A percentile compares a stretch with the other conserved stretches of the same genome.
phyloP scores from a whole-genome alignment of 1,140 invertebrate species.

The Eumaeus atala region DNA sequence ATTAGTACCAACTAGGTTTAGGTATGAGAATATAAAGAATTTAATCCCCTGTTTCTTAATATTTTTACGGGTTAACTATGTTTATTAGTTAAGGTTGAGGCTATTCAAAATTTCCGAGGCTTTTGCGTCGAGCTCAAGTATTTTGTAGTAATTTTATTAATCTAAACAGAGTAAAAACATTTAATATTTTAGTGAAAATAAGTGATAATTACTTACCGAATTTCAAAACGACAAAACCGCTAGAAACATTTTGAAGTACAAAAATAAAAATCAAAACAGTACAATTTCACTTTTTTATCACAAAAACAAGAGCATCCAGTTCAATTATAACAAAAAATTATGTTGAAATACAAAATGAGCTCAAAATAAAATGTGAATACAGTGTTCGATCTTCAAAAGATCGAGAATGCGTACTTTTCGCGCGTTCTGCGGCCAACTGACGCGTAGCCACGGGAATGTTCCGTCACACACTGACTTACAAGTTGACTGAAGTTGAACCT shows the following conservation, averaged over 20 bases:
- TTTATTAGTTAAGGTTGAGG: no score
- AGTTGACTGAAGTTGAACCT: neutral
- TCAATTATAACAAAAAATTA: no score
- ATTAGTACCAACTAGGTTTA: no score
- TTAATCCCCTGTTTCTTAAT: no score
- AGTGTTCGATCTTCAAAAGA: neutral
- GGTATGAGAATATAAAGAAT: no score
- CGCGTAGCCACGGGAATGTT: neutral
- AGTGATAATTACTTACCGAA: neutral
- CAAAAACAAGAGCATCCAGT: no score
- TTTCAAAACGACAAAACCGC: constrained; percentile 1
- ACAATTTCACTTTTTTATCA: neutral
- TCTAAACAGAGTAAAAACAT: no score
- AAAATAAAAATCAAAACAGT: neutral
- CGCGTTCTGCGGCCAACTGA: neutral
- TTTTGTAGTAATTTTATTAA: no score
- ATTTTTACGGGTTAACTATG: no score
- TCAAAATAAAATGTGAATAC: neutral
- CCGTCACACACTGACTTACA: constrained; percentile 2
- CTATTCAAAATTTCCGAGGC: no score
- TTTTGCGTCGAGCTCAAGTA: no score
- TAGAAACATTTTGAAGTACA: neutral
- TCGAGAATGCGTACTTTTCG: neutral
- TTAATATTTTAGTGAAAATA: neutral
- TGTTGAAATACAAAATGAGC: no score